Percentiles rank a stretch among this genome's conserved stretches.
phyloP scores from a whole-genome alignment of 2,888 invertebrate genomes.

The Coenonympha glycerion region DNA sequence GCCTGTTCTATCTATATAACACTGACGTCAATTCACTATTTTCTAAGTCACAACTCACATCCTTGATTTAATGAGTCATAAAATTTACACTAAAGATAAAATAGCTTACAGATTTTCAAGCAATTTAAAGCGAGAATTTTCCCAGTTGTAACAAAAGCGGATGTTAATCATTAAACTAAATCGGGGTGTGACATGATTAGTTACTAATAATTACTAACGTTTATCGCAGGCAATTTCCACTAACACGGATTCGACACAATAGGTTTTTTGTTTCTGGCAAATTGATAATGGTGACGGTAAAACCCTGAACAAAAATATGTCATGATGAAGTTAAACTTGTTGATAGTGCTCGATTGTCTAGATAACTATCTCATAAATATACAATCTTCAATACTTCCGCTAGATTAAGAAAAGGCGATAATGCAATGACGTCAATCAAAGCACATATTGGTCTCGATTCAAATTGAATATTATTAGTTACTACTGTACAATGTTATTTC shows the following conservation, averaged over 20 bases:
- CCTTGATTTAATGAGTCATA: neutral
- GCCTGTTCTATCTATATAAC: neutral
- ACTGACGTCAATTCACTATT: neutral
- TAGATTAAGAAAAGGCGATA: neutral
- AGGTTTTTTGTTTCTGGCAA: slow-evolving; percentile 5
- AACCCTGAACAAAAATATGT: neutral
- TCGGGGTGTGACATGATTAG: slow-evolving; percentile 21
- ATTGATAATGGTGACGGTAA: neutral
- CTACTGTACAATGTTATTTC: slow-evolving; percentile 6
- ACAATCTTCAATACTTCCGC: slow-evolving; percentile 5
- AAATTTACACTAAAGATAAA: neutral
- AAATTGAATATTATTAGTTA: neutral
- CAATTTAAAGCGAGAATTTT: neutral
- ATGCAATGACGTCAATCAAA: slow-evolving; percentile 2
- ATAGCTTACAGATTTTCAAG: neutral
- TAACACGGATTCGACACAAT: slow-evolving; percentile 18
- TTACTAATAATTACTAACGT: slow-evolving; percentile 24
- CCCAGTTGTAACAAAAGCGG: neutral
- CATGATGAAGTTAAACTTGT: neutral
- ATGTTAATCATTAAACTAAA: slow-evolving; percentile 5
- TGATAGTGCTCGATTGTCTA: neutral
- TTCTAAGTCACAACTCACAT: neutral
- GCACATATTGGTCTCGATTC: neutral
- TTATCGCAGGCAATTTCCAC: slow-evolving; percentile 28
- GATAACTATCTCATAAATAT: neutral